Evolutionary conservation across 2,888 invertebrate genomes (phyloP).

Genomic region (Muschampia plurimacula): DNA sequence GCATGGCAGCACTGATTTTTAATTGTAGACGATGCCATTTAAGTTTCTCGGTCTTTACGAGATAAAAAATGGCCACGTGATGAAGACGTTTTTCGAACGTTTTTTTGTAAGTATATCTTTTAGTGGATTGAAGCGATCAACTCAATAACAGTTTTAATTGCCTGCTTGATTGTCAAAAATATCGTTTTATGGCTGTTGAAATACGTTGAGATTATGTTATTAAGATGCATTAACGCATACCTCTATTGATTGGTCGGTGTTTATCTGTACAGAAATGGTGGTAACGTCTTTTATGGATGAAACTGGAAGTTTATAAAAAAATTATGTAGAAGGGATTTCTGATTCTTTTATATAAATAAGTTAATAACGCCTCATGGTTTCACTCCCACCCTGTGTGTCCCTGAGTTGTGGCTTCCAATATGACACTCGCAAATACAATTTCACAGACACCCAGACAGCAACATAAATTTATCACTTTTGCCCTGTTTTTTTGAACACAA

Average conservation of each 20-base stretch:
- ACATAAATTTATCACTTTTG: too few relatives aligned
- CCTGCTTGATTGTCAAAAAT: conserved; percentile 65
- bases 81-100: conserved; percentile 57
- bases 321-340: too few relatives aligned
- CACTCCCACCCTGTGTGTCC: too few relatives aligned
- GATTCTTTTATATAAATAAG: too few relatives aligned
- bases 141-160: conserved; percentile 70
- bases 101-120: conserved; percentile 51
- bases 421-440: too few relatives aligned
- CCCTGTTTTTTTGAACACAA: too few relatives aligned
- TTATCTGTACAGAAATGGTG: background rate
- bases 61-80: conserved; percentile 47
- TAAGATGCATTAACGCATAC: conserved; percentile 30
- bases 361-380: too few relatives aligned
- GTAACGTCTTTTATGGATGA: too few relatives aligned
- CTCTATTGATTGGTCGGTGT: conserved; percentile 12
- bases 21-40: conserved; percentile 27
- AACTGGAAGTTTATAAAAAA: too few relatives aligned
- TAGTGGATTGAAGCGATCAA: conserved; percentile 60
- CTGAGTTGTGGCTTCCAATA: too few relatives aligned
- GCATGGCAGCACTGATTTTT: conserved; percentile 19
- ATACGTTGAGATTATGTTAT: conserved; percentile 20
- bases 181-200: conserved; percentile 44
- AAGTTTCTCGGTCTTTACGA: conserved; percentile 19
- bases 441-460: too few relatives aligned